Base-by-base conservation (phyloP, 2,113 vertebrate genomes). In the Callipepla californica region DNA sequence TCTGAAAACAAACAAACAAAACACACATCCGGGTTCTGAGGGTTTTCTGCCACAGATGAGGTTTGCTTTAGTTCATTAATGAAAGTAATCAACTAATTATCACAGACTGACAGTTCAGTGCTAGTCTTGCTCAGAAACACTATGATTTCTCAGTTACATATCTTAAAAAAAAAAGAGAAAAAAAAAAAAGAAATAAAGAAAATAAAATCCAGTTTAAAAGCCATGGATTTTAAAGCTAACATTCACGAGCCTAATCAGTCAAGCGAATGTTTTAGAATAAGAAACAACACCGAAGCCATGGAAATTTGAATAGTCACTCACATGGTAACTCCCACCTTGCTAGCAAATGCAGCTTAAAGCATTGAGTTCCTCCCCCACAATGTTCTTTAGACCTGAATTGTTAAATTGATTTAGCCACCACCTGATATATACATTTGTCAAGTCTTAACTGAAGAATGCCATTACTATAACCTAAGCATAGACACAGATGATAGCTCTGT, bases 211-310 rank as follows among this genome's bases (percentile, higher is more conserved):
- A 22, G 23, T 5, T 40, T 25, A 19, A 44, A 50, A 65, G 13
- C 0, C 1, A 32, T 34, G 12, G 5, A 47, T 11, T 28, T 72
- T 57, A 77, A 79, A 74, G 42, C 17, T 86, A 80, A 80, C 45
- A 36, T 32, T 88, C 23, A 69, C 45, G 58, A 62, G 76, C 40
- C 36, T 83, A 70, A 78, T 83, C 66, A 65, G 36, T 50, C 66
- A 74, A 42, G 61, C 15, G 84, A 87, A 94, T 72, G 89, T 87
- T 22, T 87, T 72, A 55, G 23, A 13, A 53, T 68, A 89, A 90
- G 68, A 70, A 78, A 63, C 38, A 78, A 2, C 74, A 61, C 8
- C 30, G 48, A 81, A 65, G 36, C 81, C 44, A 85, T 65, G 58
- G 9, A 76, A 78, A 91, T 84, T 89, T 74, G 19, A 81, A 19